Evolutionary conservation across 2,113 vertebrate genomes (phyloP).

Genomic region (Monarcha castaneiventris): DNA sequence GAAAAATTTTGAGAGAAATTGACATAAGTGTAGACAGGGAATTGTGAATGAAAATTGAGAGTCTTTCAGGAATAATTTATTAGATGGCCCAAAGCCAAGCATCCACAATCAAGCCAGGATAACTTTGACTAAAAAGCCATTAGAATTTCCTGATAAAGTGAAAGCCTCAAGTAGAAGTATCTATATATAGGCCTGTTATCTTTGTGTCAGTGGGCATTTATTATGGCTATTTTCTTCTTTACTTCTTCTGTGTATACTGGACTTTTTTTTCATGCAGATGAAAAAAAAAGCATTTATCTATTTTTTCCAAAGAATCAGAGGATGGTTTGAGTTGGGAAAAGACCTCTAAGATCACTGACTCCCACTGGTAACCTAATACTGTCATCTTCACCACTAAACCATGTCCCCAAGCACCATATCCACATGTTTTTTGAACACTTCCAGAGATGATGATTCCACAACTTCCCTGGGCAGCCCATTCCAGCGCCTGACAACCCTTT

Average conservation of each 20-base stretch:
- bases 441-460: neutral
- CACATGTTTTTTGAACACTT: neutral
- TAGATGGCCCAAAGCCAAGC: slow-evolving; percentile 36
- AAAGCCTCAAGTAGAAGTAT: neutral
- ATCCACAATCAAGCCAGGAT: neutral
- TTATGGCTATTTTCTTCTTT: neutral
- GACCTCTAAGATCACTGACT: neutral
- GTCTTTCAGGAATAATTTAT: slow-evolving; percentile 33
- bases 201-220: neutral
- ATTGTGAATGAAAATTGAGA: slow-evolving; percentile 43
- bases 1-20: slow-evolving; percentile 17
- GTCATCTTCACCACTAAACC: neutral
- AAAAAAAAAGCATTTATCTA: neutral
- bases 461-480: neutral
- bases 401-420: neutral
- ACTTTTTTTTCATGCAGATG: neutral
- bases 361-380: neutral
- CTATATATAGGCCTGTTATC: neutral
- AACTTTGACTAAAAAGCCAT: slow-evolving; percentile 5
- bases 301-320: neutral
- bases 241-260: neutral
- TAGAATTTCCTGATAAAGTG: neutral
- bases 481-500: neutral
- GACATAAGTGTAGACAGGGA: slow-evolving; percentile 34
- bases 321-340: neutral